Percentiles rank a stretch among this genome's conserved stretches.
These are phyloP conservation scores for Phyllotreta striolata DNA, from an alignment of 2,888 invertebrate species.

Conservation along the genomic window DNA sequence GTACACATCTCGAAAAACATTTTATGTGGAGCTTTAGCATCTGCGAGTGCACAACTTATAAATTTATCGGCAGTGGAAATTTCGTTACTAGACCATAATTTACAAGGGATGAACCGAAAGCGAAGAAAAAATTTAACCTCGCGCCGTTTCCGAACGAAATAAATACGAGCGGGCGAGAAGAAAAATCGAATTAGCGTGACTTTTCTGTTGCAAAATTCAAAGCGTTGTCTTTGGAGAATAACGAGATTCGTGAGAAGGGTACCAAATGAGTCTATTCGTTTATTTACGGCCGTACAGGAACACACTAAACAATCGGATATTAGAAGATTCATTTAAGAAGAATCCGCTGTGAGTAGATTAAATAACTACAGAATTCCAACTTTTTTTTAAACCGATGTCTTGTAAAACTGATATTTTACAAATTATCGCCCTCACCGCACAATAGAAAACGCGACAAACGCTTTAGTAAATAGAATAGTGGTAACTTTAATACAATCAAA, in stretches of 20 bases:
- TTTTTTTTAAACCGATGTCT: too few relatives aligned
- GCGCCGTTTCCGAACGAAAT: neutral
- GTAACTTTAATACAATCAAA: too few relatives aligned
- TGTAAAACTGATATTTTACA: too few relatives aligned
- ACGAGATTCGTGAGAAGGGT: conserved; percentile 22
- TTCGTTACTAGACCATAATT: neutral
- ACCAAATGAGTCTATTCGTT: conserved; percentile 13
- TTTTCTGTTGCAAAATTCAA: conserved; percentile 15
- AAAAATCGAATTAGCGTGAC: conserved; percentile 22
- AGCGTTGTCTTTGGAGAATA: conserved; percentile 24
- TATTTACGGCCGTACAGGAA: conserved; percentile 17
- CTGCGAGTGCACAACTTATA: conserved; percentile 5
- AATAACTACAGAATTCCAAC: too few relatives aligned
- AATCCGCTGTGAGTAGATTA: neutral
- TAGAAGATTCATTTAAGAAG: conserved; percentile 1
- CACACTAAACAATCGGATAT: conserved; percentile 20
- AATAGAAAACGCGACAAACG: too few relatives aligned
- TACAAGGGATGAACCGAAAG: too few relatives aligned
- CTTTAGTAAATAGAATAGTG: too few relatives aligned
- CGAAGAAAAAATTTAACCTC: too few relatives aligned
- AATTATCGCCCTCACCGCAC: too few relatives aligned
- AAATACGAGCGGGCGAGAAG: conserved; percentile 21
- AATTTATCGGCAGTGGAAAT: conserved; percentile 6
- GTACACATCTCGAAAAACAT: conserved; percentile 12
- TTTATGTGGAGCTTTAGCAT: conserved; percentile 12